Percentiles rank a stretch among this genome's conserved stretches.
Evolutionary conservation across 2,888 invertebrate genomes (phyloP).

Genomic region (Stramonita haemastoma): DNA sequence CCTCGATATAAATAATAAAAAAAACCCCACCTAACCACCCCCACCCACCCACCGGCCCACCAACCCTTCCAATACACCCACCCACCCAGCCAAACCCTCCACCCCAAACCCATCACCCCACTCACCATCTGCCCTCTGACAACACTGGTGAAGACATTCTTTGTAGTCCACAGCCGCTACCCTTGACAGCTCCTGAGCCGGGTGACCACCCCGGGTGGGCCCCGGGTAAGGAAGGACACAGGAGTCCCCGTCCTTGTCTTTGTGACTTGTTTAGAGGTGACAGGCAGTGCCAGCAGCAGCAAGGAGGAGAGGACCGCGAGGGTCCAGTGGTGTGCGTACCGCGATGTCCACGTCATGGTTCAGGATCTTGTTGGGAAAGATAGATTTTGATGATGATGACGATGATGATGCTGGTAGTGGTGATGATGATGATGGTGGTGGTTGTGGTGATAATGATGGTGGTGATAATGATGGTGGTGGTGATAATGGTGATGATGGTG

Average conservation of each 20-base stretch:
- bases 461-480: background rate
- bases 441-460: background rate
- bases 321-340: background rate
- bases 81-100: too few relatives aligned
- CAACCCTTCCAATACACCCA: too few relatives aligned
- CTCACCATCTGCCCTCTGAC: background rate
- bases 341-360: background rate
- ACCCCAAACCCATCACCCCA: too few relatives aligned
- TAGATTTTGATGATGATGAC: background rate
- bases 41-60: too few relatives aligned
- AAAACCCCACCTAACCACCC: too few relatives aligned
- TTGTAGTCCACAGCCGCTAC: background rate
- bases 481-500: slow-evolving; percentile 12
- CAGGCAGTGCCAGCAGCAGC: background rate
- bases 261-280: background rate
- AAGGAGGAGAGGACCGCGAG: background rate
- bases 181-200: background rate
- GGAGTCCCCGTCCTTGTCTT: background rate
- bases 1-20: too few relatives aligned
- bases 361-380: background rate
- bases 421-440: background rate
- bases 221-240: background rate
- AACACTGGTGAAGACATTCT: background rate
- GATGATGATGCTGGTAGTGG: background rate
- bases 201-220: background rate